Evolutionary conservation across 2,888 invertebrate genomes (phyloP).

Genomic region (Abscondita cerata): DNA sequence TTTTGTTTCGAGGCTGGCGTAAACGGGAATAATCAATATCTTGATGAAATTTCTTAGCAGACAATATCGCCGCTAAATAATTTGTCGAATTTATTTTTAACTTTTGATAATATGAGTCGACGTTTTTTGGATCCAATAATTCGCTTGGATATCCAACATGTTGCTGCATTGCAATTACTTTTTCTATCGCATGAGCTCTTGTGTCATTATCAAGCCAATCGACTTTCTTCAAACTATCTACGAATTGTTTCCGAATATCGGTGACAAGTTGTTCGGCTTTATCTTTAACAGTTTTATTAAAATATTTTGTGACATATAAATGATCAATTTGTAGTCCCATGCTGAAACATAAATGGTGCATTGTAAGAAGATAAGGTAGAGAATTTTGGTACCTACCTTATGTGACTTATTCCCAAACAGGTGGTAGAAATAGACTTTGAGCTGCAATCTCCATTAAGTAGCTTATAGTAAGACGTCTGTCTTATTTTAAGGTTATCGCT

Average conservation of each 20-base stretch:
- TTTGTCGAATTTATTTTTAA: conserved; percentile 54
- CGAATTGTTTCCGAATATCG: conserved; percentile 83
- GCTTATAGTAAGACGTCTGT: conserved; percentile 82
- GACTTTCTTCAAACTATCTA: conserved; percentile 76
- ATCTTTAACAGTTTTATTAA: conserved; percentile 81
- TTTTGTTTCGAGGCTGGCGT: conserved; percentile 61
- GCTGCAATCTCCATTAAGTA: conserved; percentile 80
- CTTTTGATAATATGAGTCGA: conserved; percentile 75
- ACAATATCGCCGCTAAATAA: conserved; percentile 1
- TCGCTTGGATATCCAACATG: conserved; percentile 89
- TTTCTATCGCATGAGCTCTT: conserved; percentile 65
- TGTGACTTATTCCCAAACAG: conserved; percentile 21
- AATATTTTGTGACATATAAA: conserved; percentile 81
- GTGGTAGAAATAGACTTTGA: conserved; percentile 53
- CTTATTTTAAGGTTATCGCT: conserved; percentile 75
- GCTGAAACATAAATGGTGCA: conserved; percentile 52
- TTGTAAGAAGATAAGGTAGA: too few relatives aligned
- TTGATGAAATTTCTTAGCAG: conserved; percentile 53
- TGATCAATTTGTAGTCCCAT: conserved; percentile 75
- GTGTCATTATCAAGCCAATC: conserved; percentile 76
- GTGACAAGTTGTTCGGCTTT: conserved; percentile 87
- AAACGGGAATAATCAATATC: conserved; percentile 63
- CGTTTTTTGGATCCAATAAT: conserved; percentile 75
- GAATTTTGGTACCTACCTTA: conserved; percentile 5
- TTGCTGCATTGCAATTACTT: conserved; percentile 74